Evolutionary conservation across 2,113 vertebrate species (phyloP).

Genomic region (Bubo scandiacus): DNA sequence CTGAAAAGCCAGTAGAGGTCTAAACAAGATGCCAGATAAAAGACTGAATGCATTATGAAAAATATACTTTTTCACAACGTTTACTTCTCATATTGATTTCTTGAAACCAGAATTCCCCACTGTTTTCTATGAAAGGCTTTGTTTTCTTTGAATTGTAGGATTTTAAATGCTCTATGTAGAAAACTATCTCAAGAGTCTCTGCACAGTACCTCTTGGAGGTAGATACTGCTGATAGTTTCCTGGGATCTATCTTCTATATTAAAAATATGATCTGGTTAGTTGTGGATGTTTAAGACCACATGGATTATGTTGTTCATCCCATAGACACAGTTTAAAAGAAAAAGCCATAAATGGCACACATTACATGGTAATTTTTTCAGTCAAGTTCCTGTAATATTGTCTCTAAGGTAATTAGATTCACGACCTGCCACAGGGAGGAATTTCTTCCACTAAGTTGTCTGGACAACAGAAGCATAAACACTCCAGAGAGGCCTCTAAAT

Average conservation of each 20-base stretch:
- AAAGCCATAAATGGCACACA: background rate
- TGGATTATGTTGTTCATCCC: background rate
- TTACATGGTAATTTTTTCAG: slow-evolving; percentile 6
- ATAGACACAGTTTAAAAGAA: background rate
- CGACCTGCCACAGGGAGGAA: slow-evolving; percentile 7
- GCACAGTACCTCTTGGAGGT: background rate
- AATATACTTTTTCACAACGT: background rate
- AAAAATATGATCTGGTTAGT: background rate
- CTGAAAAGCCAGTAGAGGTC: background rate
- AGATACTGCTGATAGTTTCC: background rate
- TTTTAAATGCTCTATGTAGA: background rate
- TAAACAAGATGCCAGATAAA: background rate
- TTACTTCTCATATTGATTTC: background rate
- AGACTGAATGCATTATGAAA: background rate
- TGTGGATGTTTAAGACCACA: background rate
- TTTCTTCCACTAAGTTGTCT: slow-evolving; percentile 51
- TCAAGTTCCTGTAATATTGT: background rate
- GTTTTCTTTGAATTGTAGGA: background rate
- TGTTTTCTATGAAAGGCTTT: background rate
- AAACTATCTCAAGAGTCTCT: background rate
- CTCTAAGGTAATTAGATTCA: slow-evolving; percentile 56
- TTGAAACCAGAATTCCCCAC: background rate
- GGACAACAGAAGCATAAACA: slow-evolving; percentile 47
- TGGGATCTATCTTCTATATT: background rate
- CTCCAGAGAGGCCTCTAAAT: slow-evolving; percentile 56